A percentile compares a stretch with the other conserved stretches of the same genome.
phyloP scores from a whole-genome alignment of 2,797 vertebrate genomes.

The Enteromius fasciolatus region DNA sequence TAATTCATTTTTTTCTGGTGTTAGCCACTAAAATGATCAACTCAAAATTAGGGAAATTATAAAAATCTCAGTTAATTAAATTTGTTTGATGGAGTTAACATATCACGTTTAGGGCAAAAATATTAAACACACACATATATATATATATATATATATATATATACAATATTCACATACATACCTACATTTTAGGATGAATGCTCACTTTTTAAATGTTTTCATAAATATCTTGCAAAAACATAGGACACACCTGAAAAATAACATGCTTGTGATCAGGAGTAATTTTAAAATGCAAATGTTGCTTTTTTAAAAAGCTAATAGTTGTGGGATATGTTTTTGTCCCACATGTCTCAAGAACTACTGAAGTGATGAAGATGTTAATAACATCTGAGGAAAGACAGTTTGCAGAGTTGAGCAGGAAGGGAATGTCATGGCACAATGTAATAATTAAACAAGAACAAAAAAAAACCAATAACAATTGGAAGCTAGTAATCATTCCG shows the following conservation, averaged over 20 bases:
- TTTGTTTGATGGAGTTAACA: neutral
- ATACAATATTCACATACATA: neutral
- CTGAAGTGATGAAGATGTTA: constrained; percentile 4
- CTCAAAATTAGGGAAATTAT: neutral
- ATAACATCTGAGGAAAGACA: constrained; percentile 8
- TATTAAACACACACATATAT: too few species aligned
- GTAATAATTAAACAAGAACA: constrained; percentile 21
- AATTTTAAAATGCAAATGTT: neutral
- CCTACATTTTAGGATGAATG: neutral
- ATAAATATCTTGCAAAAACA: neutral
- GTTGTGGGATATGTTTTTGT: neutral
- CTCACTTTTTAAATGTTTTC: neutral
- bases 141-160: too few species aligned
- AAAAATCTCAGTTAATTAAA: neutral
- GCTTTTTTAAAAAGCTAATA: neutral
- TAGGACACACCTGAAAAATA: neutral
- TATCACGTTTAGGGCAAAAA: neutral
- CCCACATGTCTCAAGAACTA: neutral
- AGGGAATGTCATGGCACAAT: constrained; percentile 1
- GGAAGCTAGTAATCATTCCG: constrained; percentile 17
- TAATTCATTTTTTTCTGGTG: neutral
- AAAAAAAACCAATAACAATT: neutral
- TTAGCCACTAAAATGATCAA: neutral
- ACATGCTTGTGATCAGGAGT: neutral
- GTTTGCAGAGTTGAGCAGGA: constrained; percentile 14